Conservation (phyloP, 2,113 vertebrate species). For the Catagonus wagneri region DNA sequence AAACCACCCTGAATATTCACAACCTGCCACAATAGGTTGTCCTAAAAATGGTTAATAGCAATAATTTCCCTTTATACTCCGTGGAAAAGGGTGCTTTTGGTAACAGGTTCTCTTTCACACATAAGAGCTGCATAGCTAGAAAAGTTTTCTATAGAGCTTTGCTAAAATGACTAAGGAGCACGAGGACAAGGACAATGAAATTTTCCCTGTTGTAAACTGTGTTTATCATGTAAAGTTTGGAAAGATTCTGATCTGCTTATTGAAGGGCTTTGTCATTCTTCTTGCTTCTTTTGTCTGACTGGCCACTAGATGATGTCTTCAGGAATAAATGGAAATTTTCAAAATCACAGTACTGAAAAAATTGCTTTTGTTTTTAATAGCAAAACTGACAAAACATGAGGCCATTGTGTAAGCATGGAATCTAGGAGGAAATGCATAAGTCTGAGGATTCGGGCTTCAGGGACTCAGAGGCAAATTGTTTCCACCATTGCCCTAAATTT, state of each 20-base stretch:
- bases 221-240: slow-evolving; percentile 60
- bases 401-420: slow-evolving; percentile 57
- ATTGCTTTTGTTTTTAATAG: slow-evolving; percentile 72
- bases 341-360: slow-evolving; percentile 80
- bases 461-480: slow-evolving; percentile 44
- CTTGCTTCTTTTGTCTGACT: slow-evolving; percentile 66
- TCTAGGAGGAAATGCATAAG: slow-evolving; percentile 51
- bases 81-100: background rate
- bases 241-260: slow-evolving; percentile 65
- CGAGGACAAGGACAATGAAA: slow-evolving; percentile 56
- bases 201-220: slow-evolving; percentile 53
- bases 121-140: background rate
- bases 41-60: background rate
- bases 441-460: slow-evolving; percentile 50
- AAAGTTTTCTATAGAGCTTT: slow-evolving; percentile 47
- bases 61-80: background rate
- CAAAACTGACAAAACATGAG: slow-evolving; percentile 66
- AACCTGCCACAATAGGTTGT: background rate
- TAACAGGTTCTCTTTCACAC: background rate
- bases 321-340: slow-evolving; percentile 71
- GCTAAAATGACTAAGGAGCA: slow-evolving; percentile 41
- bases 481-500: slow-evolving; percentile 49
- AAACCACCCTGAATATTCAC: background rate
- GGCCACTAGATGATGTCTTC: slow-evolving; percentile 63
- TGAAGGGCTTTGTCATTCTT: slow-evolving; percentile 63